Evolutionary conservation across 2,113 vertebrate species (phyloP), one percentile per base, ranked within the genome.

Genomic region (Ibidorhyncha struthersii): DNA sequence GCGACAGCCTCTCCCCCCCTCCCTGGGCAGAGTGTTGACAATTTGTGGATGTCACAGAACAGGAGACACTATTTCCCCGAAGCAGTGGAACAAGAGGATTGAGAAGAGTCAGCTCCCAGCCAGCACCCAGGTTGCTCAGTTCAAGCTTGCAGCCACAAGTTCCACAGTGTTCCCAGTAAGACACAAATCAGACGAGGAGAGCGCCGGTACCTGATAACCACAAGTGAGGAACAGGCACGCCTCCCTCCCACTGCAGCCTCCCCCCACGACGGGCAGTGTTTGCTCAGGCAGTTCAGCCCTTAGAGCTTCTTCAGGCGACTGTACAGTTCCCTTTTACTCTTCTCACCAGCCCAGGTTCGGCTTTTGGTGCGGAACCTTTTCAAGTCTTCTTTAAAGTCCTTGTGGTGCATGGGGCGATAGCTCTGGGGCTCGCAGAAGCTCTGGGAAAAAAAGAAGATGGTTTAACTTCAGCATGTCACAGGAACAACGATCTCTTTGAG

Each of bases 311-410:
- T 99, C 73, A 99, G 98, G 1, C 99, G 99, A 66, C 99, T 99
- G 98, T 99, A 99, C 97, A 99, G 98, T 58, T 99, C 99, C 59
- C 99, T 96, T 89, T 99, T 99, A 98, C 99, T 99, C 97, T 98
- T 99, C 95, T 99, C 99, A 0, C 99, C 99, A 0, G 99, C 99
- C 99, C 99, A 99, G 38, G 99, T 99, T 5, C 99, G 98, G 95
- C 99, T 99, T 82, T 98, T 99, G 43, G 98, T 98, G 62, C 99
- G 99, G 82, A 99, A 99, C 58, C 97, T 98, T 83, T 98, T 98
- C 90, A 99, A 91, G 87, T 99, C 99, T 77, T 99, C 99, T 93
- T 98, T 99, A 69, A 99, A 99, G 98, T 99, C 99, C 94, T 99
- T 96, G 9, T 99, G 99, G 98, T 99, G 98, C 99, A 99, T 99